Percentiles rank a stretch among this genome's conserved stretches.
These are phyloP conservation scores for Pherbina coryleti DNA, from an alignment of 2,888 invertebrate genomes.

Conservation along the genomic window DNA sequence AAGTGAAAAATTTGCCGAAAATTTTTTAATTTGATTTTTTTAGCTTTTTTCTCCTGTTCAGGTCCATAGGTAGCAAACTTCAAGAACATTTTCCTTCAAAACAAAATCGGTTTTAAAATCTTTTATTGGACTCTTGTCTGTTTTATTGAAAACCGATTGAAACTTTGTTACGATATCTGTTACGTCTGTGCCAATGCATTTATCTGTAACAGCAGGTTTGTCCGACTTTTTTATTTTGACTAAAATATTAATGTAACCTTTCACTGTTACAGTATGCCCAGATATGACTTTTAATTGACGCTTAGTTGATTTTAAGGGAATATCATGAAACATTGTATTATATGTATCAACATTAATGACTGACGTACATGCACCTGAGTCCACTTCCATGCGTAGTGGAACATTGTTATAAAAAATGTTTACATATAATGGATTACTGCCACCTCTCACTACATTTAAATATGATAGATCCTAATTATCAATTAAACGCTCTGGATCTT, in stretches of 20 bases:
- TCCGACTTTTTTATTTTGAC: too few relatives aligned
- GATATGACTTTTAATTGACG: constrained; percentile 26
- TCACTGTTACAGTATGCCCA: constrained; percentile 24
- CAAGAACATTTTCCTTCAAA: background rate
- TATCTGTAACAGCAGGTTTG: constrained; percentile 22
- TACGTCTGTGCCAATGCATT: background rate
- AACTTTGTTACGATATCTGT: background rate
- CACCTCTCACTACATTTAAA: background rate
- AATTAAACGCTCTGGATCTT: background rate
- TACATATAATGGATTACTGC: constrained; percentile 9
- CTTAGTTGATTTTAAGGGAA: background rate
- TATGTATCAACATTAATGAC: constrained; percentile 23
- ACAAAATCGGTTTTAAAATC: background rate
- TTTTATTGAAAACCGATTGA: background rate
- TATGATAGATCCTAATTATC: background rate
- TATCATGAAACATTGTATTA: background rate
- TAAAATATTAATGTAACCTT: constrained; percentile 16
- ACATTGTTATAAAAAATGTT: background rate
- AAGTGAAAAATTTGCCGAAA: too few relatives aligned
- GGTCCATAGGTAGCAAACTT: background rate
- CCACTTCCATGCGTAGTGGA: constrained; percentile 18
- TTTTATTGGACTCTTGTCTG: background rate
- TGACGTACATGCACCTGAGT: constrained; percentile 29
- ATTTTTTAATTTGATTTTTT: too few relatives aligned
- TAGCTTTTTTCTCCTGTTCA: too few relatives aligned